Evolutionary conservation across 2,797 vertebrate genomes (phyloP), one percentile per base, ranked within the genome.

Genomic region (Pseudopleuronectes americanus): DNA sequence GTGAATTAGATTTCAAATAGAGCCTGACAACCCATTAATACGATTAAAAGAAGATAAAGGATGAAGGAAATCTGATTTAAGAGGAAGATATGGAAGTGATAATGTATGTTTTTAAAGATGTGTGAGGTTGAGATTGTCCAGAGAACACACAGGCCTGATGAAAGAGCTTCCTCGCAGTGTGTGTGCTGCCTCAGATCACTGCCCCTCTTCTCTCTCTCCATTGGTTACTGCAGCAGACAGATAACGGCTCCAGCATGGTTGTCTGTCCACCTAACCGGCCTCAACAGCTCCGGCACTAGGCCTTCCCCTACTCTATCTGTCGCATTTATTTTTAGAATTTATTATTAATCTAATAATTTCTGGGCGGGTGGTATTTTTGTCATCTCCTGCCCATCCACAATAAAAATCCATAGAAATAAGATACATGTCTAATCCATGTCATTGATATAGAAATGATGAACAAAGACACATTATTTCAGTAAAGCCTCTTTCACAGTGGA

Each of bases 231-330:
- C 62, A 55, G 74, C 76, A 56, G 81, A 74, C 77, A 56, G 88
- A 90, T 91, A 88, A 85, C 85, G 67, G 65, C 85, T 85, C 90
- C 90, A 83, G 76, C 89, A 78, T 79, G 45, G 83, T 71, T 68
- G 81, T 72, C 57, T 74, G 77, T 83, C 84, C 87, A 74, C 79
- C 83, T 79, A 84, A 84, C 66, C 2, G 52, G 61, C 78, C 78
- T 64, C 82, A 84, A 82, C 87, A 59, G 43, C 17, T 45, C 17
- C 43, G 86, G 85, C 55, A 17, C 87, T 74, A 86, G 51, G 83
- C 63, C 73, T 14, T 66, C 48, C 77, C 65, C 58, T 70, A 51
- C 47, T 68, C 72, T 76, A 55, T 59, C 36, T 70, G 60, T 68
- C 69, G 73, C 28, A 36, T 83, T 80, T 72, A 53, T 62, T 71